Evolutionary conservation across 2,797 vertebrate species (phyloP).

Genomic region (Apodemus agrarius): DNA sequence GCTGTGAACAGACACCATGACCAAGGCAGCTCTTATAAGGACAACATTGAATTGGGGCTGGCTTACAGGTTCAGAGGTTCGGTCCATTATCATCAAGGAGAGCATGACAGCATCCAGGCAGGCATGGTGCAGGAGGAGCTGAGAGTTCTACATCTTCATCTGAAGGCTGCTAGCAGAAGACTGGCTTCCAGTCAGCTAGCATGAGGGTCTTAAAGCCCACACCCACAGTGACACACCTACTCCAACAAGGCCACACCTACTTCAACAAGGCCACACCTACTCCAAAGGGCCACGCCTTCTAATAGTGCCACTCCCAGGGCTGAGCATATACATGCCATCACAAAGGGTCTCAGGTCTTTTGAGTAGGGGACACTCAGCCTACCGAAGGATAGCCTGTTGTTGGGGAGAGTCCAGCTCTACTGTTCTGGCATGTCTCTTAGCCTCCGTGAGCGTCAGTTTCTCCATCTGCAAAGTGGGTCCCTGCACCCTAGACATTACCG

Average conservation of each 20-base stretch:
- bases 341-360: not conserved
- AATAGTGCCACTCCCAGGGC: not conserved
- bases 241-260: too few species aligned
- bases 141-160: not conserved
- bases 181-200: not conserved
- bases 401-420: not conserved
- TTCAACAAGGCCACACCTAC: too few species aligned
- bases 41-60: not conserved
- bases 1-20: not conserved
- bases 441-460: not conserved
- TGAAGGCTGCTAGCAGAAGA: not conserved
- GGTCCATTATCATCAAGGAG: not conserved
- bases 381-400: accelerated
- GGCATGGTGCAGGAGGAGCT: not conserved
- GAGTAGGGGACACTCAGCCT: accelerated
- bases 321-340: not conserved
- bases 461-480: not conserved
- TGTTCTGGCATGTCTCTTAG: accelerated
- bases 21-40: not conserved
- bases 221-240: not conserved
- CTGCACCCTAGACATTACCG: accelerated
- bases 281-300: not conserved
- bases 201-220: not conserved
- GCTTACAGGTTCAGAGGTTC: not conserved
- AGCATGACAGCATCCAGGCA: not conserved